Conservation (phyloP, 2,888 invertebrate species). For the Eupithecia dodoneata region DNA sequence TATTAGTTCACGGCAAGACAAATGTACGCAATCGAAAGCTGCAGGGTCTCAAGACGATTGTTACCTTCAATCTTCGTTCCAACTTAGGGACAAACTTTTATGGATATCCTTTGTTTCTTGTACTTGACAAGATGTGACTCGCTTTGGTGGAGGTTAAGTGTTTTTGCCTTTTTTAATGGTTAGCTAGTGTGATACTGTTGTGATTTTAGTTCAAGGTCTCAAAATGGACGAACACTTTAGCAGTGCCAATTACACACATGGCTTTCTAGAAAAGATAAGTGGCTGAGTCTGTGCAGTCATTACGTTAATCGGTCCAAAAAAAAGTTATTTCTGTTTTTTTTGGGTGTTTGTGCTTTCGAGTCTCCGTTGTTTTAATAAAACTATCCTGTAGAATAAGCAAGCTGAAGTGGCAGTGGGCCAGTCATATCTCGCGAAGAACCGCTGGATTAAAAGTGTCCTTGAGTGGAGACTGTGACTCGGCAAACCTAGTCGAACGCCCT, state of each 20-base stretch:
- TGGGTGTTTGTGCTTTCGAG: background rate
- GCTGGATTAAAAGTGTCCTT: too few species aligned
- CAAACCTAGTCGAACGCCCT: too few species aligned
- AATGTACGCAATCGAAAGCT: constrained; percentile 42
- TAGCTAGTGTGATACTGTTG: background rate
- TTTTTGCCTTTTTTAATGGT: constrained; percentile 25
- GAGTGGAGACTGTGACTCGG: too few species aligned
- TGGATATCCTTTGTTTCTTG: constrained; percentile 41
- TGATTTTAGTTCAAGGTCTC: constrained; percentile 3
- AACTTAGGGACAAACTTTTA: constrained; percentile 40
- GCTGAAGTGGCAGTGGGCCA: too few species aligned
- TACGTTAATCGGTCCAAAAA: background rate
- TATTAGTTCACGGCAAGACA: constrained; percentile 39
- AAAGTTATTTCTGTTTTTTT: too few species aligned
- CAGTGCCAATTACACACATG: background rate
- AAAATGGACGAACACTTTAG: too few species aligned
- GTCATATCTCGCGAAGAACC: too few species aligned
- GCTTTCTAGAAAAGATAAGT: background rate
- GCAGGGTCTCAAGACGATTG: constrained; percentile 37
- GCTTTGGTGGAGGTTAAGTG: constrained; percentile 27
- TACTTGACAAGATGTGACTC: constrained; percentile 34
- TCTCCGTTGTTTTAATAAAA: background rate
- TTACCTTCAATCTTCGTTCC: constrained; percentile 43
- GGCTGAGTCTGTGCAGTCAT: background rate
- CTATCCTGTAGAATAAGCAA: too few species aligned